A percentile compares a stretch with the other conserved stretches of the same genome.
phyloP scores from a whole-genome alignment of 2,113 vertebrate species.

The Pagrus major region DNA sequence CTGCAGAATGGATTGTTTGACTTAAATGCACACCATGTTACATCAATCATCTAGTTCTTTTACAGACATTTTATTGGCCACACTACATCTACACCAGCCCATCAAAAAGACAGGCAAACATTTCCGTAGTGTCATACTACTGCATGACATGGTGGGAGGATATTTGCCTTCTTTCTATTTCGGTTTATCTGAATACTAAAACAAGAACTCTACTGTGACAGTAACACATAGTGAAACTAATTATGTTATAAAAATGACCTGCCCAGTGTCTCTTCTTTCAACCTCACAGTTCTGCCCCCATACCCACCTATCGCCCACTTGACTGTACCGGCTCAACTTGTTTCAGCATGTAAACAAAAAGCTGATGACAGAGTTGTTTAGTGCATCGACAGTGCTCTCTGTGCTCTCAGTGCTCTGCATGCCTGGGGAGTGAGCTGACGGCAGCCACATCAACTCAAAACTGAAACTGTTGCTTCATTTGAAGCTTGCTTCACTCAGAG shows the following conservation, averaged over 20 bases:
- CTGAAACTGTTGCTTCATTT: conserved; percentile 27
- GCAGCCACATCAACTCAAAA: conserved; percentile 24
- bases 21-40: neutral
- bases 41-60: neutral
- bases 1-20: neutral
- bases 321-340: conserved; percentile 18
- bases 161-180: neutral
- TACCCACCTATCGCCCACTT: neutral
- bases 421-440: neutral
- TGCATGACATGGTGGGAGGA: neutral
- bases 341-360: neutral
- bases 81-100: neutral
- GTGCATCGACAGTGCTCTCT: neutral
- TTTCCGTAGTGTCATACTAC: neutral
- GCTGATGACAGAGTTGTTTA: neutral
- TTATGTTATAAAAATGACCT: neutral
- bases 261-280: neutral
- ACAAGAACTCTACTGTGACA: neutral
- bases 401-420: neutral
- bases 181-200: neutral
- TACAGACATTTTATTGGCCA: neutral
- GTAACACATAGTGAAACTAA: neutral
- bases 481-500: neutral
- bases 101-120: neutral
- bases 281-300: neutral